phyloP scores from a whole-genome alignment of 2,888 invertebrate species.

The Pseudococcus longispinus region DNA sequence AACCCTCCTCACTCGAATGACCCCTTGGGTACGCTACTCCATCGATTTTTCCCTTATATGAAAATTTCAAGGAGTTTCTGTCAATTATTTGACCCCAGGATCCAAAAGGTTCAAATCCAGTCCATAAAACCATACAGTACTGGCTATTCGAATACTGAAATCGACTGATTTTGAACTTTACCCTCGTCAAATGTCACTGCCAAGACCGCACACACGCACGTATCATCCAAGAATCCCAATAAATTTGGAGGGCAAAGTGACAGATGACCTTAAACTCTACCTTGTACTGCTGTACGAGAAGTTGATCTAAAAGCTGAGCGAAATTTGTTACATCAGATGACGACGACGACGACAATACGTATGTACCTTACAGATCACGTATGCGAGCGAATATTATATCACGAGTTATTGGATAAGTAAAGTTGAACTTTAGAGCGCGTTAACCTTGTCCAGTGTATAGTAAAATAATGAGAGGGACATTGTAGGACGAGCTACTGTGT shows the following conservation, averaged over 20 bases:
- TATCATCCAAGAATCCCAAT: background rate
- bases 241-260: background rate
- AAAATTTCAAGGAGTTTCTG: no score
- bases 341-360: background rate
- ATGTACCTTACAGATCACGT: background rate
- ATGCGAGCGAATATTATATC: background rate
- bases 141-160: background rate
- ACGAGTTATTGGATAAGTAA: background rate
- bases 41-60: no score
- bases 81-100: no score
- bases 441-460: background rate
- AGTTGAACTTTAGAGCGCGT: conserved; percentile 11
- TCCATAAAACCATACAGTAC: background rate
- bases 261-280: background rate
- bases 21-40: no score
- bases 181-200: background rate
- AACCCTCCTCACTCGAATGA: no score
- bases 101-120: background rate
- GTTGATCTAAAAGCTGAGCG: background rate
- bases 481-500: background rate
- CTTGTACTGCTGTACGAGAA: background rate
- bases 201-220: background rate
- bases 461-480: conserved; percentile 3
- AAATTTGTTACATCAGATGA: background rate
- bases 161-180: background rate